phyloP scores from a whole-genome alignment of 2,888 invertebrate genomes.

The Epinotia nisella region DNA sequence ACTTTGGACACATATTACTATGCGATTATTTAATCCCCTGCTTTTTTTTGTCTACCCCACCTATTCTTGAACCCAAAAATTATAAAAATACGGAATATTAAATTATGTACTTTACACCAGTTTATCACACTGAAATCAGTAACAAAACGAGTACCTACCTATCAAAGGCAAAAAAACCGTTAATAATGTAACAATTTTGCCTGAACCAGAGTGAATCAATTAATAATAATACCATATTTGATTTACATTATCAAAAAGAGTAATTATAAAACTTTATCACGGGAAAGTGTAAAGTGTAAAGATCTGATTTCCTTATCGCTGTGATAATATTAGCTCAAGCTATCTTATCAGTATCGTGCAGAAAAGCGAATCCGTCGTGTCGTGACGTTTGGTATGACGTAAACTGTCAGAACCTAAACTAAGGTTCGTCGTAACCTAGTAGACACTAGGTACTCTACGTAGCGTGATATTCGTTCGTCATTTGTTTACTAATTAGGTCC shows the following conservation, averaged over 20 bases:
- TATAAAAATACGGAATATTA: no score
- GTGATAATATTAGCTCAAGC: constrained; percentile 69
- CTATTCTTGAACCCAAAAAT: no score
- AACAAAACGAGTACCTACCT: no score
- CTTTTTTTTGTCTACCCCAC: no score
- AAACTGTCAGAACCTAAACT: constrained; percentile 57
- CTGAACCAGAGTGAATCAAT: background rate
- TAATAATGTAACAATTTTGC: background rate
- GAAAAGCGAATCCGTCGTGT: constrained; percentile 69
- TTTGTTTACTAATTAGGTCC: constrained; percentile 30
- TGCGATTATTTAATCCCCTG: no score
- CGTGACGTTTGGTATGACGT: constrained; percentile 72
- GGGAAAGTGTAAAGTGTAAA: constrained; percentile 79
- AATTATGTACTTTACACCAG: no score
- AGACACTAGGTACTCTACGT: constrained; percentile 29
- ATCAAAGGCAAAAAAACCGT: no score
- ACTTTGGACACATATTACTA: no score
- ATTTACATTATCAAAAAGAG: constrained; percentile 59
- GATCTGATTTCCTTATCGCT: constrained; percentile 74
- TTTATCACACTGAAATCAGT: no score
- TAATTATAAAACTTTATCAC: constrained; percentile 70
- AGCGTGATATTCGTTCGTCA: constrained; percentile 38
- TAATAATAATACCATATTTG: constrained; percentile 54
- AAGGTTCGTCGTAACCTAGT: constrained; percentile 46
- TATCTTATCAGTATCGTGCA: constrained; percentile 70